Evolutionary conservation across 2,797 vertebrate species (phyloP).

Genomic region (Psittacula echo): DNA sequence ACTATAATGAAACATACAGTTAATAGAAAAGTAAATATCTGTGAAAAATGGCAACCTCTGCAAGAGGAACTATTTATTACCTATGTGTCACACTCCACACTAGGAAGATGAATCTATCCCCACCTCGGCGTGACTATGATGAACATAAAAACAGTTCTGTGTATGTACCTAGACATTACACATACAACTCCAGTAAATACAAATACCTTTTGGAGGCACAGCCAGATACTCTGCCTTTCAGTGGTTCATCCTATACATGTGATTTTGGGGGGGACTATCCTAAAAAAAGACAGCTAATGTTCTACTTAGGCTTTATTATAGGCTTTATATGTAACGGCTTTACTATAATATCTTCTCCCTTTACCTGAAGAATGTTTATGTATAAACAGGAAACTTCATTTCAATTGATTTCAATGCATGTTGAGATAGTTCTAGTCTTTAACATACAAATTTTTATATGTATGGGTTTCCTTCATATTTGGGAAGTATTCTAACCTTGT

Average conservation of each 20-base stretch:
- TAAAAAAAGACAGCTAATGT: not conserved
- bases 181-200: not conserved
- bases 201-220: not conserved
- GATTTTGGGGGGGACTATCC: fast-evolving
- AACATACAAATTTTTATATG: not conserved
- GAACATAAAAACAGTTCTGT: not conserved
- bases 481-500: not conserved
- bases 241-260: not conserved
- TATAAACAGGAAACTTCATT: not conserved
- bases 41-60: not conserved
- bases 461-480: not conserved
- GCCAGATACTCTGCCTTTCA: not conserved
- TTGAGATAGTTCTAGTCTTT: not conserved
- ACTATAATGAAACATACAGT: not conserved
- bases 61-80: not conserved
- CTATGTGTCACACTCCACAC: not conserved
- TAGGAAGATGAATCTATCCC: not conserved
- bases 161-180: not conserved
- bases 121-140: not conserved
- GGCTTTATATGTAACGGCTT: not conserved
- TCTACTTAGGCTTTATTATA: not conserved
- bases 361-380: not conserved
- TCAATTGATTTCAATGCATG: not conserved
- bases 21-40: not conserved
- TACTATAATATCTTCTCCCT: not conserved